Percentiles rank a stretch among this genome's conserved stretches.
Conservation (phyloP, 2,113 vertebrate genomes). For the Pseudorhombus dupliciocellatus region DNA sequence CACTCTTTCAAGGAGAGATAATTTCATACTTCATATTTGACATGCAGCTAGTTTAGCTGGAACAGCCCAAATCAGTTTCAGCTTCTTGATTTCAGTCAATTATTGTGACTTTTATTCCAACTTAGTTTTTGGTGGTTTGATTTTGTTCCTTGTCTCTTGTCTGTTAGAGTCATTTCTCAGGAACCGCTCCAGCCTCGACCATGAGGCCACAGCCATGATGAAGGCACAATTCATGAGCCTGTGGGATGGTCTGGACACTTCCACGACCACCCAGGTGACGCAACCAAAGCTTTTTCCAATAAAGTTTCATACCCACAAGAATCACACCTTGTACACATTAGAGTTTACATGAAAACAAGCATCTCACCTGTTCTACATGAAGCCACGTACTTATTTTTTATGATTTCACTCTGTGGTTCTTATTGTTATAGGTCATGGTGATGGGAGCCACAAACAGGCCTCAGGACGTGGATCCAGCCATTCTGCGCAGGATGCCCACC, state of each 20-base stretch:
- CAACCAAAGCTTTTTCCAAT: not conserved
- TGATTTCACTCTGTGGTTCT: conserved; percentile 4
- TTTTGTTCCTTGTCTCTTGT: not conserved
- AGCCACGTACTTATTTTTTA: not conserved
- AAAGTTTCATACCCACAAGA: not conserved
- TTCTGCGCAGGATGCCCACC: conserved; percentile 82
- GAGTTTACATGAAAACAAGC: not conserved
- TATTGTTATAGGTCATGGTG: conserved; percentile 80
- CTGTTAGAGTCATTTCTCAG: conserved; percentile 82
- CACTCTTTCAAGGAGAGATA: not conserved
- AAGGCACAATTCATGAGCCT: conserved; percentile 89
- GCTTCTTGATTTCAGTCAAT: not conserved
- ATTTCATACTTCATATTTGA: not conserved
- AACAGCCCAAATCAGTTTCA: not conserved
- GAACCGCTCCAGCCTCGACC: conserved; percentile 83
- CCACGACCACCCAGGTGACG: conserved; percentile 78
- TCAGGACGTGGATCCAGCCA: conserved; percentile 84
- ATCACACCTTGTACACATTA: not conserved
- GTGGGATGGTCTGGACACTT: conserved; percentile 85
- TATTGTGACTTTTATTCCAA: not conserved
- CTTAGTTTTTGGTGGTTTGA: not conserved
- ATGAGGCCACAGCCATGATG: conserved; percentile 88
- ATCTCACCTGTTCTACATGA: not conserved
- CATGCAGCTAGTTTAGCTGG: not conserved
- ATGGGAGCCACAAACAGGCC: conserved; percentile 86